phyloP scores from a whole-genome alignment of 92 coral and sea anemone species.

The Porites divaricata region DNA sequence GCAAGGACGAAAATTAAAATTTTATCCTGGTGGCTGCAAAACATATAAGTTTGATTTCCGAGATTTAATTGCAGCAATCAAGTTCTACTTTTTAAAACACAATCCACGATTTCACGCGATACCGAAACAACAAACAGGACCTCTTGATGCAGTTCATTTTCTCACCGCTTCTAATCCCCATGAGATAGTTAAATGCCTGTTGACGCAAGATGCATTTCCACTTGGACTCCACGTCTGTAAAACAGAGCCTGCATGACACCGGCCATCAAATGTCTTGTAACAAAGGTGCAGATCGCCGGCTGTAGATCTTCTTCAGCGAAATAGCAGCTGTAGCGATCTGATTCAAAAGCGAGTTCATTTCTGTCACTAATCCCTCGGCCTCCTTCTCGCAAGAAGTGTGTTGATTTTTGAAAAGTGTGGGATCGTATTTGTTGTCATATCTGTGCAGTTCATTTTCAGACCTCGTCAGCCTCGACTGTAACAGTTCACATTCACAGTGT shows the following conservation, averaged over 20 bases:
- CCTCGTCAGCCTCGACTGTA: slow-evolving; percentile 35
- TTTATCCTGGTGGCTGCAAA: neutral
- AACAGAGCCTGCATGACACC: neutral
- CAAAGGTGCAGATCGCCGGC: slow-evolving; percentile 61
- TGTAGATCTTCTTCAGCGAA: slow-evolving; percentile 78
- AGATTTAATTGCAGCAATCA: slow-evolving; percentile 3
- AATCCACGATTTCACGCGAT: neutral
- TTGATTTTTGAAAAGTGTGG: slow-evolving; percentile 68
- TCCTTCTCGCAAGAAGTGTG: slow-evolving; percentile 70
- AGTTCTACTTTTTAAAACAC: neutral
- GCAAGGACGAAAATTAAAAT: neutral
- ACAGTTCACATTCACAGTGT: slow-evolving; percentile 41
- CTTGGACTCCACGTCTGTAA: neutral
- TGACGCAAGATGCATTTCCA: slow-evolving; percentile 1
- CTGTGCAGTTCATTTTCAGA: slow-evolving; percentile 71
- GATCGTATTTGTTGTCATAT: slow-evolving; percentile 59
- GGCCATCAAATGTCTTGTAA: slow-evolving; percentile 20
- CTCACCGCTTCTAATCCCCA: neutral
- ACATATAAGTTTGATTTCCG: neutral
- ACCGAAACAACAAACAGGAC: neutral
- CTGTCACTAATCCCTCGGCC: slow-evolving; percentile 82
- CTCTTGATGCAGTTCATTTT: neutral
- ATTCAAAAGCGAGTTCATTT: slow-evolving; percentile 86
- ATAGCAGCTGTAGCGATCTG: slow-evolving; percentile 85
- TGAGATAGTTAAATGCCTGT: neutral